Conservation (phyloP, 2,888 invertebrate genomes). For the Drosophila siamana region DNA sequence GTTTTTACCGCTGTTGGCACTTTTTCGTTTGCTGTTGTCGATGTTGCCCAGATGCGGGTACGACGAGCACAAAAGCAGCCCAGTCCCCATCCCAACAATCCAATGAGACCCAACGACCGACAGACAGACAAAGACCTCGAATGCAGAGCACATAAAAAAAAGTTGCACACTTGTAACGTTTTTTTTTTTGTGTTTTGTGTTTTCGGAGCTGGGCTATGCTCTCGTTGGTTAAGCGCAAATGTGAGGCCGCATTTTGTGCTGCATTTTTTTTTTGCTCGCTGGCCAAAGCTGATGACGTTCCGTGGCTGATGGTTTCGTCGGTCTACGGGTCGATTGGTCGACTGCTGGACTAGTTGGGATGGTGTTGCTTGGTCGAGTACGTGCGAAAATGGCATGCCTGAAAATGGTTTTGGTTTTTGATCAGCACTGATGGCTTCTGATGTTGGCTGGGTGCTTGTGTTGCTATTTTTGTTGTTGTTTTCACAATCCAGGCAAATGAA, state of each 20-base stretch:
- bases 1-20: constrained; percentile 36
- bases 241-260: constrained; percentile 19
- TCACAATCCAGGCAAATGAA: constrained; percentile 21
- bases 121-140: not conserved
- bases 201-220: not conserved
- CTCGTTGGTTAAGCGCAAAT: constrained; percentile 17
- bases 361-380: constrained; percentile 15
- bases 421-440: constrained; percentile 27
- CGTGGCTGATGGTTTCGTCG: constrained; percentile 31
- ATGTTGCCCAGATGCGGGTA: constrained; percentile 33
- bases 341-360: constrained; percentile 10
- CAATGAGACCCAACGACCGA: not conserved
- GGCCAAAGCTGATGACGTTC: constrained; percentile 33
- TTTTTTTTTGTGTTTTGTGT: constrained; percentile 7
- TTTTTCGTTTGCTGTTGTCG: constrained; percentile 20
- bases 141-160: constrained; percentile 43
- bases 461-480: constrained; percentile 8
- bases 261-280: constrained; percentile 25
- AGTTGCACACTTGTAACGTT: constrained; percentile 45
- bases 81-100: constrained; percentile 13
- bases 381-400: constrained; percentile 49
- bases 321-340: constrained; percentile 12
- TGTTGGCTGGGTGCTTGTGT: constrained; percentile 15
- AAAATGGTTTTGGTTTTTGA: constrained; percentile 29
- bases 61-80: constrained; percentile 32